Percentiles rank a stretch among this genome's conserved stretches.
phyloP scores from a whole-genome alignment of 2,888 invertebrate species.

The Rotaria sp. region DNA sequence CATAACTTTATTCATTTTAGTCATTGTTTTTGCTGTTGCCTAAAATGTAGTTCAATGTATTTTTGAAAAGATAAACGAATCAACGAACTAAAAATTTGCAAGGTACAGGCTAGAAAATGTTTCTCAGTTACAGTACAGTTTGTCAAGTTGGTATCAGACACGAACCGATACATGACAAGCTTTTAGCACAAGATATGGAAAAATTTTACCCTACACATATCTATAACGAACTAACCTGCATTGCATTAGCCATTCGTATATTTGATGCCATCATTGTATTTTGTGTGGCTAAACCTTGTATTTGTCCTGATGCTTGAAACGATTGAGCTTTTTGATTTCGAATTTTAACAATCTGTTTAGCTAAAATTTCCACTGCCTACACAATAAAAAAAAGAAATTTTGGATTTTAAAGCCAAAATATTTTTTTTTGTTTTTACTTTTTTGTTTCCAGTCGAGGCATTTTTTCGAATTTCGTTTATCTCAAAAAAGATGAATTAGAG shows the following conservation, averaged over 20 bases:
- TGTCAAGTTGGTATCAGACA: no score
- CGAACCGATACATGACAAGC: no score
- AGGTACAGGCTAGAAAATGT: no score
- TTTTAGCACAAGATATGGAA: no score
- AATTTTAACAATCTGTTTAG: constrained; percentile 78
- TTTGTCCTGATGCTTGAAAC: constrained; percentile 73
- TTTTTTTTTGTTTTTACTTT: neutral
- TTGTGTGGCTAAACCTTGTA: constrained; percentile 70
- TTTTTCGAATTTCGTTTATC: constrained; percentile 20
- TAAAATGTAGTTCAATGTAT: constrained; percentile 7
- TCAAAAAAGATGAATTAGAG: neutral
- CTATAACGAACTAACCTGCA: constrained; percentile 45
- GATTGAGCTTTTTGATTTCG: constrained; percentile 78
- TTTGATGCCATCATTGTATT: constrained; percentile 84
- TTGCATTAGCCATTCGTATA: constrained; percentile 72
- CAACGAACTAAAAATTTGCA: no score
- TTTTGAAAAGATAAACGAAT: no score
- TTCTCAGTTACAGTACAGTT: no score
- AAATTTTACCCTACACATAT: no score
- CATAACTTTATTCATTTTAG: constrained; percentile 75
- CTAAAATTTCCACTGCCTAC: constrained; percentile 62
- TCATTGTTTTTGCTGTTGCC: constrained; percentile 65
- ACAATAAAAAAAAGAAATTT: neutral
- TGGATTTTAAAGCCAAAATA: no score
- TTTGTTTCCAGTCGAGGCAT: constrained; percentile 13